These are phyloP conservation scores for Platerodrilus igneus DNA, from an alignment of 2,888 invertebrate species.

Conservation along the genomic window DNA sequence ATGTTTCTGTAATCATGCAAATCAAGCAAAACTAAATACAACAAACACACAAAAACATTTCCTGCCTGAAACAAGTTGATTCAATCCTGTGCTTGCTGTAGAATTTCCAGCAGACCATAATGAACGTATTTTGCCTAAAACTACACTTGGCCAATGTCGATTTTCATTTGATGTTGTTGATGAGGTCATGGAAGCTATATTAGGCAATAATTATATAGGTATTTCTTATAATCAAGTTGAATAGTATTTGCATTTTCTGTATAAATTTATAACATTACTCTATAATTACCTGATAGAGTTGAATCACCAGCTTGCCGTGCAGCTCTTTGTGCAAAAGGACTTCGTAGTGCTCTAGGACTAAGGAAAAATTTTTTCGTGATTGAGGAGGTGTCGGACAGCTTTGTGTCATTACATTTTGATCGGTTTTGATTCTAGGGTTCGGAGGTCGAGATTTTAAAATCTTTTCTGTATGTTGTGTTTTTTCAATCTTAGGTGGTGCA, in stretches of 20 bases:
- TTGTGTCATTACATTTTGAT: constrained; percentile 55
- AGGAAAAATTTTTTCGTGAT: constrained; percentile 71
- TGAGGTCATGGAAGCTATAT: constrained; percentile 37
- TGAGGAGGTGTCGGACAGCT: constrained; percentile 81
- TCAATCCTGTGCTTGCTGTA: constrained; percentile 70
- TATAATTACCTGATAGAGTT: constrained; percentile 65
- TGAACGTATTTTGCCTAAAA: constrained; percentile 84
- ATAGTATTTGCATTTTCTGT: too few relatives aligned
- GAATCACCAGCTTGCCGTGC: constrained; percentile 53
- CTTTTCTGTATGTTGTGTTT: constrained; percentile 52
- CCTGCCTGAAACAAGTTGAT: constrained; percentile 78
- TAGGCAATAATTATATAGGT: constrained; percentile 4
- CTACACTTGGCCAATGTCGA: constrained; percentile 68
- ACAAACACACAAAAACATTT: constrained; percentile 17
- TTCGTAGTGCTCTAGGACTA: constrained; percentile 73
- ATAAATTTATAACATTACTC: too few relatives aligned
- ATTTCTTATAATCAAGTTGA: too few relatives aligned
- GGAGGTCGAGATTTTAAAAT: constrained; percentile 59
- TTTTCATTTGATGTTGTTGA: constrained; percentile 50
- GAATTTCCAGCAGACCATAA: constrained; percentile 77
- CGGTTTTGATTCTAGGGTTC: constrained; percentile 40
- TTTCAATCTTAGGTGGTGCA: constrained; percentile 25
- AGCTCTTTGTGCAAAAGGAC: constrained; percentile 63
- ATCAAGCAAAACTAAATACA: constrained; percentile 18
- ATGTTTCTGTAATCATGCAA: constrained; percentile 5